Evolutionary conservation across 2,113 vertebrate genomes (phyloP).

Genomic region (Alectura lathami): DNA sequence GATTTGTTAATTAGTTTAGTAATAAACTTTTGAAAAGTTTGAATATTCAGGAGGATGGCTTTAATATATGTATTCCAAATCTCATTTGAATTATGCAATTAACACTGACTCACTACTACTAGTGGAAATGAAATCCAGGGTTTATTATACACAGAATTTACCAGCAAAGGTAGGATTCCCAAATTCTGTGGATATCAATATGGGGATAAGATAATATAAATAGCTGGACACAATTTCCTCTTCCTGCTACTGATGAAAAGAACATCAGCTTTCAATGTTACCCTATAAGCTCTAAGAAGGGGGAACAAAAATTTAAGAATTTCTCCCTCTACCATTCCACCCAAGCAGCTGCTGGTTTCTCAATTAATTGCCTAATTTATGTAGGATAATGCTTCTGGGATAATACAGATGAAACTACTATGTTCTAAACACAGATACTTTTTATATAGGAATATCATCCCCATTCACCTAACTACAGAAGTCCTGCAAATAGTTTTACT

Average conservation of each 20-base stretch:
- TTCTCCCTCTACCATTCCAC: not conserved
- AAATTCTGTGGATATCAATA: not conserved
- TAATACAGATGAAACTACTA: not conserved
- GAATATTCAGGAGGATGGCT: not conserved
- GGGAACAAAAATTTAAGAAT: not conserved
- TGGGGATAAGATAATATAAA: not conserved
- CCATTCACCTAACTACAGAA: not conserved
- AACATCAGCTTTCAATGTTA: not conserved
- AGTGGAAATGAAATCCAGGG: not conserved
- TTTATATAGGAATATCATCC: not conserved
- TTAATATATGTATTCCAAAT: not conserved
- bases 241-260: not conserved
- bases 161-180: not conserved
- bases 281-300: not conserved
- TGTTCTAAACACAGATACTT: not conserved
- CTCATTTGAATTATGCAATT: not conserved
- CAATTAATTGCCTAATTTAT: not conserved
- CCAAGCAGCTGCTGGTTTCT: not conserved
- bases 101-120: not conserved
- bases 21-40: not conserved
- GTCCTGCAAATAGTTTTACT: not conserved
- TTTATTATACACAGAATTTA: not conserved
- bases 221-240: not conserved
- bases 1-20: not conserved
- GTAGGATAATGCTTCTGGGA: not conserved